Evolutionary conservation across 2,113 vertebrate genomes (phyloP), one percentile per base, ranked within the genome.

Genomic region (Cathartes aura): DNA sequence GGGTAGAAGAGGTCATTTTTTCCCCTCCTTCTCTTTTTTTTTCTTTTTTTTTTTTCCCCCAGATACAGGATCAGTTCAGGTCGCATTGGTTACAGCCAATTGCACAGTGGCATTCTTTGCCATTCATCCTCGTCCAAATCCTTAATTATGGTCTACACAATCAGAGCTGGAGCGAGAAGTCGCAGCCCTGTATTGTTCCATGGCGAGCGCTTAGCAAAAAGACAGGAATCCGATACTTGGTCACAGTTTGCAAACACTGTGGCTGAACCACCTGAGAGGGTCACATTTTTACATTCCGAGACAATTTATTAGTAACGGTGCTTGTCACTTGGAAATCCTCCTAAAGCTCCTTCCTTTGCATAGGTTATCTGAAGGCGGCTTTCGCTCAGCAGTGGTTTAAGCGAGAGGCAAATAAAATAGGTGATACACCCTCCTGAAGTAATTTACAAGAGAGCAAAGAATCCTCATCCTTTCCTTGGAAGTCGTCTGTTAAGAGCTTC

Each of bases 171-270:
- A 92, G 88, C 3, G 9, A 96, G 94, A 92, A 94, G 95, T 81
- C 13, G 4, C 70, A 90, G 67, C 60, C 74, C 81, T 67, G 55
- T 55, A 96, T 97, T 98, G 94, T 97, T 98, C 97, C 97, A 96
- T 48, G 82, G 92, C 76, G 27, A 96, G 92, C 67, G 96, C 97
- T 94, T 81, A 94, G 79, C 89, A 90, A 89, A 99, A 98, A 98
- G 92, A 90, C 90, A 94, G 97, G 91, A 98, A 98, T 97, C 87
- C 30, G 97, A 99, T 97, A 98, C 97, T 97, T 97, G 94, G 86
- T 97, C 98, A 98, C 95, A 98, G 98, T 99, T 99, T 99, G 98
- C 98, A 99, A 99, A 99, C 98, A 99, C 91, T 96, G 95, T 58
- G 96, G 60, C 88, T 95, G 97, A 97, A 97, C 94, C 94, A 98